Evolutionary conservation across 2,113 vertebrate species (phyloP).

Genomic region (Anarhynchus alexandrinus): DNA sequence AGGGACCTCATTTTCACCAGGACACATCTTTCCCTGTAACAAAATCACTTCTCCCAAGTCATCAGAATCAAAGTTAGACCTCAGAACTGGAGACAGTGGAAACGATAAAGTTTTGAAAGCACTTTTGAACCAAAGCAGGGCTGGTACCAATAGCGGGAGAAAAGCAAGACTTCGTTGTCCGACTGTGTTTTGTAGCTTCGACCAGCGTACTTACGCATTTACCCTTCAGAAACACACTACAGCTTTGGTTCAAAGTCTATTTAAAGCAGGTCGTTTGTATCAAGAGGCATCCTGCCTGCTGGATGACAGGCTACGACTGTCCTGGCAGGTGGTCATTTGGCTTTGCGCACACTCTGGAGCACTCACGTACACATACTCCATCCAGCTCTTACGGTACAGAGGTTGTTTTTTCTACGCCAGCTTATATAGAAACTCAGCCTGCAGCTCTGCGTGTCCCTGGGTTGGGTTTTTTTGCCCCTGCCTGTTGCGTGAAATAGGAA

Average conservation of each 20-base stretch:
- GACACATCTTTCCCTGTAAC: neutral
- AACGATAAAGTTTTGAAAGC: neutral
- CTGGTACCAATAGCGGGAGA: neutral
- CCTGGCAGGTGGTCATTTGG: neutral
- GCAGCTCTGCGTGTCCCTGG: neutral
- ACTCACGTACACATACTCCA: neutral
- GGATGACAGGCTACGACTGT: neutral
- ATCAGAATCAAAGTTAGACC: neutral
- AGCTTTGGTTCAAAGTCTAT: neutral
- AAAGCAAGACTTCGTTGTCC: neutral
- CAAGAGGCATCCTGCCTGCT: neutral
- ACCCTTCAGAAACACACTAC: neutral
- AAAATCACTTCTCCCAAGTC: neutral
- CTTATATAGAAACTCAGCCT: neutral
- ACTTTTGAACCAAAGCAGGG: neutral
- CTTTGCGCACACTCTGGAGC: neutral
- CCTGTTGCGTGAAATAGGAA: neutral
- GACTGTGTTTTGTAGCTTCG: neutral
- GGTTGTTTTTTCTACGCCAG: neutral
- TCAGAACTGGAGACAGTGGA: neutral
- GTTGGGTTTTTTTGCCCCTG: neutral
- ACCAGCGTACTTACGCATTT: neutral
- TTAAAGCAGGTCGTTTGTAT: neutral
- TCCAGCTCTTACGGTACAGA: neutral
- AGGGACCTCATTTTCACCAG: neutral